A percentile compares a stretch with the other conserved stretches of the same genome.
These are phyloP conservation scores for Drosophila bocki DNA, from an alignment of 1,140 invertebrate species.

Conservation along the genomic window DNA sequence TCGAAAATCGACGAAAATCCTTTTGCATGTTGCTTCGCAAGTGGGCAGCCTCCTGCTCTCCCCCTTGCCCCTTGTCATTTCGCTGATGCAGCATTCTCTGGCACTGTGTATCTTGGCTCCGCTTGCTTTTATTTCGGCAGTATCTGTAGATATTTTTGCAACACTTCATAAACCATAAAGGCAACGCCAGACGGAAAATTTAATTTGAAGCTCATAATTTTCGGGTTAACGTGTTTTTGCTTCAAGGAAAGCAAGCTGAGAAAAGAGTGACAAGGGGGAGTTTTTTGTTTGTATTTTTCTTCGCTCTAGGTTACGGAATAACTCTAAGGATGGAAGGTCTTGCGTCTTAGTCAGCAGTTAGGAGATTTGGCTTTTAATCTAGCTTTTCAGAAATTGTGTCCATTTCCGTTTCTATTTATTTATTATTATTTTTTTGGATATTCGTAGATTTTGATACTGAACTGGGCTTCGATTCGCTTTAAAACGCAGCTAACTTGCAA, in stretches of 20 bases:
- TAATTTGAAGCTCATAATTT: slow-evolving; percentile 77
- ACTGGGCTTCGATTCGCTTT: neutral
- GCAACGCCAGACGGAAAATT: slow-evolving; percentile 66
- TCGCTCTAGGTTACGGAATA: neutral
- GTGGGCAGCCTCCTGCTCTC: slow-evolving; percentile 43
- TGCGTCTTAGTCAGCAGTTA: neutral
- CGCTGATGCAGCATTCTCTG: slow-evolving; percentile 60
- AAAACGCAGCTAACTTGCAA: neutral
- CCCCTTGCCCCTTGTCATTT: slow-evolving; percentile 38
- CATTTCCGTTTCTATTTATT: neutral
- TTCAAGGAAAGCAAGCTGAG: slow-evolving; percentile 31
- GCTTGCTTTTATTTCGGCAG: slow-evolving; percentile 43
- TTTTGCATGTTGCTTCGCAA: slow-evolving; percentile 78
- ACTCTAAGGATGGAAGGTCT: neutral
- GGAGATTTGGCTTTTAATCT: neutral
- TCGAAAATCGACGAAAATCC: slow-evolving; percentile 82
- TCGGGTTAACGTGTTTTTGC: slow-evolving; percentile 38
- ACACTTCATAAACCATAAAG: slow-evolving; percentile 82
- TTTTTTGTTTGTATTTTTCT: neutral
- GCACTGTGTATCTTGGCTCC: slow-evolving; percentile 30
- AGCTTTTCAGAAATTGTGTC: neutral
- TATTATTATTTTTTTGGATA: neutral
- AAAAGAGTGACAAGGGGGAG: slow-evolving; percentile 15
- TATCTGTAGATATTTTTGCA: slow-evolving; percentile 73
- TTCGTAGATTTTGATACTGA: neutral